phyloP scores from a whole-genome alignment of 2,888 invertebrate genomes.

The Erynnis tages region DNA sequence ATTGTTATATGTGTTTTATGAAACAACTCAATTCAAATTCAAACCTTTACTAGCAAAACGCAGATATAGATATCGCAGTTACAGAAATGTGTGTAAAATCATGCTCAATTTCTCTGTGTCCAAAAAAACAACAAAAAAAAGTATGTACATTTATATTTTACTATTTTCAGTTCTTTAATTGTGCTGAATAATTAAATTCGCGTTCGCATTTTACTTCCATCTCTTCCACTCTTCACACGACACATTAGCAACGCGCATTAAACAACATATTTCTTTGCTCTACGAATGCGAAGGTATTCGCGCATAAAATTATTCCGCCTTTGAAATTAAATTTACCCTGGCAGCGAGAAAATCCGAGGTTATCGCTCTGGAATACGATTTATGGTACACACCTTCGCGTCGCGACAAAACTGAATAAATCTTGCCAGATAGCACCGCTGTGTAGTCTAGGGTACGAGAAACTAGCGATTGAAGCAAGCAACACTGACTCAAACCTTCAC shows the following conservation, averaged over 20 bases:
- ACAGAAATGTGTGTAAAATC: no score
- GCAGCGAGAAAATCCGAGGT: conserved; percentile 25
- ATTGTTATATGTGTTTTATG: no score
- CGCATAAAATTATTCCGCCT: conserved; percentile 24
- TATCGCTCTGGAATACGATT: conserved; percentile 26
- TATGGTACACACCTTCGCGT: conserved; percentile 25
- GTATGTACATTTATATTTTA: no score
- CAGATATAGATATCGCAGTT: no score
- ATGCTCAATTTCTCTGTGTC: no score
- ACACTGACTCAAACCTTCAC: no score
- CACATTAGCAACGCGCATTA: conserved; percentile 6
- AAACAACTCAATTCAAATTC: no score
- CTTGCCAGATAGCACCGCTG: conserved; percentile 16
- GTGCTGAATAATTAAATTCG: no score
- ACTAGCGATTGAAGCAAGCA: neutral
- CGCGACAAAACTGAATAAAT: conserved; percentile 28
- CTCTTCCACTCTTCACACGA: neutral
- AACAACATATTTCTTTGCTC: conserved; percentile 5
- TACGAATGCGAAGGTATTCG: conserved; percentile 20
- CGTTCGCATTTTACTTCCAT: no score
- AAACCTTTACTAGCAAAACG: no score
- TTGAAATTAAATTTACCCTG: conserved; percentile 27
- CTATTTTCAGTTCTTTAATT: no score
- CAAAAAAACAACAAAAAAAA: no score
- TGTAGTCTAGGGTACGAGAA: neutral